Conservation (phyloP, 2,113 vertebrate species). For the Trematocara stigmaticum region DNA sequence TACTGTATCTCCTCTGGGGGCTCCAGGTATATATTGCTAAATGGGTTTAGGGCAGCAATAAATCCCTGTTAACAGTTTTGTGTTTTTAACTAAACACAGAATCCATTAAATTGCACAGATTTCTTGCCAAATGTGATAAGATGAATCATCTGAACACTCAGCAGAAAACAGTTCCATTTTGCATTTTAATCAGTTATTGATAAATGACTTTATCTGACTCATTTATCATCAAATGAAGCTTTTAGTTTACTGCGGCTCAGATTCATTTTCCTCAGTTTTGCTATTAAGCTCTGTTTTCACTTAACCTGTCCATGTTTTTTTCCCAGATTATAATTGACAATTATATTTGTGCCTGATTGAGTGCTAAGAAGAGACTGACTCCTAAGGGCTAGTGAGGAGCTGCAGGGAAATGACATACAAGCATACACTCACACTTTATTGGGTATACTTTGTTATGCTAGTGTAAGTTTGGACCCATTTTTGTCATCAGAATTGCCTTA, state of each 20-base stretch:
- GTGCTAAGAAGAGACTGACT: neutral
- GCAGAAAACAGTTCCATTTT: neutral
- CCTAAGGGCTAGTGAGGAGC: neutral
- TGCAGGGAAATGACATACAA: neutral
- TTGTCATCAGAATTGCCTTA: neutral
- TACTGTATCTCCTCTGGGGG: neutral
- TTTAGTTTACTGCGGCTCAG: constrained; percentile 9
- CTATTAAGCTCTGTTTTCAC: neutral
- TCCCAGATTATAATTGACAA: neutral
- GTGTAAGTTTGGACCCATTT: neutral
- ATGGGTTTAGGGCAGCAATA: neutral
- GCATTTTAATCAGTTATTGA: constrained; percentile 29
- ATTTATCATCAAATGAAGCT: constrained; percentile 27
- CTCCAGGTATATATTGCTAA: neutral
- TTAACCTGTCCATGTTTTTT: neutral
- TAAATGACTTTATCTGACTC: constrained; percentile 10
- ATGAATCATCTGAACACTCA: constrained; percentile 13
- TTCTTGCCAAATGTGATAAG: constrained; percentile 1
- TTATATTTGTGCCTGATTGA: neutral
- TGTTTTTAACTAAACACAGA: neutral
- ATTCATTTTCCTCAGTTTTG: neutral
- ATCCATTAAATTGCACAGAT: neutral
- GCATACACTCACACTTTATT: neutral
- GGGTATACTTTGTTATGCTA: neutral
- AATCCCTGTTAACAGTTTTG: neutral